phyloP scores from a whole-genome alignment of 2,797 vertebrate species.

The Epinephelus coioides region DNA sequence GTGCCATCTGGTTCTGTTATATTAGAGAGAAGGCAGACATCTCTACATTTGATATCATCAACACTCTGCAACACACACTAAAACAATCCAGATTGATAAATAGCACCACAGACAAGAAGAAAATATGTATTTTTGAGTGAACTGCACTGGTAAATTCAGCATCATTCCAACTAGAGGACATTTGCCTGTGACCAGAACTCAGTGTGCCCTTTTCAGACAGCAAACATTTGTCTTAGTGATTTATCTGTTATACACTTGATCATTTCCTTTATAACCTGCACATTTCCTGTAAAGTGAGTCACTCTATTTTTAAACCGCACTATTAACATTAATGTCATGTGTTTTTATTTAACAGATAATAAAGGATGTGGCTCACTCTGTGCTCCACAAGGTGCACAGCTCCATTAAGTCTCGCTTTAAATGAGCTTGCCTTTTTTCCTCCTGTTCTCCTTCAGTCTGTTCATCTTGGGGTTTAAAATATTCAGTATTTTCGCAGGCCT shows the following conservation, averaged over 20 bases:
- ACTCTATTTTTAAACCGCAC: not conserved
- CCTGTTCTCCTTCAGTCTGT: slow-evolving; percentile 54
- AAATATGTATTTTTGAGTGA: no score
- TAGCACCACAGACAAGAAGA: no score
- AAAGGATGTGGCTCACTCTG: not conserved
- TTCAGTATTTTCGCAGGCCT: slow-evolving; percentile 79
- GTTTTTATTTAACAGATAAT: slow-evolving; percentile 13
- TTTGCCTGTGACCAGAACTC: slow-evolving; percentile 14
- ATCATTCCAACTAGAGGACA: slow-evolving; percentile 22
- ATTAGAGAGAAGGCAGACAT: no score
- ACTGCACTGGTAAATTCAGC: not conserved
- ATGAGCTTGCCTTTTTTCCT: slow-evolving; percentile 54
- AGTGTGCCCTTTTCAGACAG: not conserved
- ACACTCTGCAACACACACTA: no score
- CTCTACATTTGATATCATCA: no score
- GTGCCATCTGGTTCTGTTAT: no score
- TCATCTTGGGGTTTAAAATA: slow-evolving; percentile 82
- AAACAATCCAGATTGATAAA: no score
- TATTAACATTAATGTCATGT: not conserved
- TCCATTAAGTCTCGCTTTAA: slow-evolving; percentile 37
- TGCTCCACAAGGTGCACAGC: slow-evolving; percentile 12
- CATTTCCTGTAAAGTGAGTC: slow-evolving; percentile 10
- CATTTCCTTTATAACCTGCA: slow-evolving; percentile 23
- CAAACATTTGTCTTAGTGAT: not conserved
- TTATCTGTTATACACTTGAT: not conserved